These are phyloP conservation scores for Epizoanthus scotinus DNA, from an alignment of 92 coral and sea anemone species.

Conservation along the genomic window DNA sequence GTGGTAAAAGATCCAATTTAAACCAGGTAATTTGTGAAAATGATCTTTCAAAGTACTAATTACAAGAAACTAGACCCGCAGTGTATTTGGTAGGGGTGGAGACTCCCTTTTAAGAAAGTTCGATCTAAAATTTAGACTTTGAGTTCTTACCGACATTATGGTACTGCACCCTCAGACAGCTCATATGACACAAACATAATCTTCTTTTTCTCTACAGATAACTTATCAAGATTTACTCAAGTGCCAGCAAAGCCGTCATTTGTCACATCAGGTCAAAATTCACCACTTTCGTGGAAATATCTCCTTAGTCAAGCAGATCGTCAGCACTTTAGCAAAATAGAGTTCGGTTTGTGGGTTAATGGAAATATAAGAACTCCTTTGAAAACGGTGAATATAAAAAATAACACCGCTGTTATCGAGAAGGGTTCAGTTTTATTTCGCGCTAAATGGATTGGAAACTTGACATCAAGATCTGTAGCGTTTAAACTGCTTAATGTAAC, in stretches of 20 bases:
- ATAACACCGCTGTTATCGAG: not conserved
- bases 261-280: conserved; percentile 12
- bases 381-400: conserved; percentile 7
- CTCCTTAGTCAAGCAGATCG: conserved; percentile 1
- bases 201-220: not conserved
- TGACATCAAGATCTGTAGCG: conserved; percentile 23
- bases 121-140: too few species aligned
- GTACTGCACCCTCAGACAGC: too few species aligned
- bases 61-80: too few species aligned
- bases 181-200: too few species aligned
- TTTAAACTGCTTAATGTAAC: conserved; percentile 8
- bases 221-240: not conserved
- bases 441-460: conserved; percentile 29
- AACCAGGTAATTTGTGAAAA: too few species aligned
- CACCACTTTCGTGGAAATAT: conserved; percentile 20
- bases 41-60: too few species aligned
- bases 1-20: too few species aligned
- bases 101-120: too few species aligned
- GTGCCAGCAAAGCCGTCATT: not conserved
- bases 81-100: too few species aligned
- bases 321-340: conserved; percentile 20
- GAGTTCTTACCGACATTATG: too few species aligned
- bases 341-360: conserved; percentile 22
- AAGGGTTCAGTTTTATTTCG: not conserved
- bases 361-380: conserved; percentile 25